Conservation (phyloP, 2,113 vertebrate species). For the Aldabrachelys gigantea region DNA sequence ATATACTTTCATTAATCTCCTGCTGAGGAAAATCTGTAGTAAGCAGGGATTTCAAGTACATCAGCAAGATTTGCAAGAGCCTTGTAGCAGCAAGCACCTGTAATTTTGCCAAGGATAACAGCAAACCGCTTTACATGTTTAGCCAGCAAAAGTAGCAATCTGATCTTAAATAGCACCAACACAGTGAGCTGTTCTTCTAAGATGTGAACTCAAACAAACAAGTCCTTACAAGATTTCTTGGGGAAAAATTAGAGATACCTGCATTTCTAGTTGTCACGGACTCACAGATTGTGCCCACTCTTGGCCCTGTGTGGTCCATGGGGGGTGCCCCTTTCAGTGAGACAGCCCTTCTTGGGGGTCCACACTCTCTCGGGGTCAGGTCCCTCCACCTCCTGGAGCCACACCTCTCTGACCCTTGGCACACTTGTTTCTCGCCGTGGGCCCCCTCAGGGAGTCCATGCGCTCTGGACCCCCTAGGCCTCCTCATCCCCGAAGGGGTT, state of each 20-base stretch:
- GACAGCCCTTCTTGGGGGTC: too few species aligned
- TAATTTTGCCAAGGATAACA: slow-evolving; percentile 35
- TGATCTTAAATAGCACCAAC: neutral
- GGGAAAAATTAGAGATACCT: neutral
- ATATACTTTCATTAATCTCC: slow-evolving; percentile 60
- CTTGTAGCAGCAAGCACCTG: slow-evolving; percentile 2
- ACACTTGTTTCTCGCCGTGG: too few species aligned
- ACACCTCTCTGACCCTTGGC: too few species aligned
- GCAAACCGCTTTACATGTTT: neutral
- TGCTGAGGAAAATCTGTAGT: slow-evolving; percentile 34
- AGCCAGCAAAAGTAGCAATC: slow-evolving; percentile 40
- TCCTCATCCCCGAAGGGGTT: too few species aligned
- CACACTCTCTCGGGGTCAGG: too few species aligned
- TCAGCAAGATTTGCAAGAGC: slow-evolving; percentile 24
- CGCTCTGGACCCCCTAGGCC: too few species aligned
- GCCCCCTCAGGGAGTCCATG: too few species aligned
- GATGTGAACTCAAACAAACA: neutral
- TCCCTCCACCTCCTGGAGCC: too few species aligned
- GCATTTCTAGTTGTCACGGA: neutral
- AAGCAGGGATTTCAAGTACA: neutral
- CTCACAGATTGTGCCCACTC: too few species aligned
- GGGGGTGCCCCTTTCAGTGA: too few species aligned
- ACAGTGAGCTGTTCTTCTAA: neutral
- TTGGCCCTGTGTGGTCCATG: too few species aligned
- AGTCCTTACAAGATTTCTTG: neutral